Evolutionary conservation across 2,797 vertebrate species (phyloP), one percentile per base, ranked within the genome.

Genomic region (Paramormyrops hopkinsi): DNA sequence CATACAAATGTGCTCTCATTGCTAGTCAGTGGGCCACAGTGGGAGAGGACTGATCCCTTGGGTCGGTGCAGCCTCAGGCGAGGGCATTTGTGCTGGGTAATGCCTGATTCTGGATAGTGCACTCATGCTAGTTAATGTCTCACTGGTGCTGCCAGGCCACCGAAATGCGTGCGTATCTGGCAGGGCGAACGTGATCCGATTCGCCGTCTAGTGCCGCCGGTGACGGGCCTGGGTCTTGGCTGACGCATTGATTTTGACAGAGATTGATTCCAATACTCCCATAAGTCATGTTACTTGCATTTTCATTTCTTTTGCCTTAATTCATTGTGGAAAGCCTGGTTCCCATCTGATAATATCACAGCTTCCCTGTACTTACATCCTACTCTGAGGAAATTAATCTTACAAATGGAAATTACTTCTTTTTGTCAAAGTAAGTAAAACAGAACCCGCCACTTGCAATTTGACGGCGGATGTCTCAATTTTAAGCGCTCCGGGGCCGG

Each of bases 341-440:
- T 84, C 25, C 54, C 19, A 19, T 48, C 37, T 62, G n/a, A 48
- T 65, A 62, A 89, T 56, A 48, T 29, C 41, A 8, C 46, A 69
- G 62, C 8, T 73, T 69, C 62, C 65, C 11, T 33, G 87, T 12
- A 25, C 84, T 86, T 86, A 51, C 11, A 86, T 51, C 46, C 25
- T 14, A 17, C 48, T 88, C 48, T 5, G 33, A 65, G n/a, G 56
- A 46, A 89, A 86, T 89, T 89, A 53, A 84, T 62, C 69, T 76
- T 8, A 54, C 9, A 22, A 22, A 29, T 86, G 22, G 12, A 29
- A 54, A 50, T 50, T 3, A 76, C 46, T 46, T n/a, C 44, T 50
- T 12, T 83, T 83, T 83, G 37, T 83, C 46, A 83, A 25, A 83
- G 19, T 83, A 54, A 51, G 50, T 86, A 86, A 86, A 54, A 51